Evolutionary conservation across 2,113 vertebrate genomes (phyloP).

Genomic region (Perccottus glenii): DNA sequence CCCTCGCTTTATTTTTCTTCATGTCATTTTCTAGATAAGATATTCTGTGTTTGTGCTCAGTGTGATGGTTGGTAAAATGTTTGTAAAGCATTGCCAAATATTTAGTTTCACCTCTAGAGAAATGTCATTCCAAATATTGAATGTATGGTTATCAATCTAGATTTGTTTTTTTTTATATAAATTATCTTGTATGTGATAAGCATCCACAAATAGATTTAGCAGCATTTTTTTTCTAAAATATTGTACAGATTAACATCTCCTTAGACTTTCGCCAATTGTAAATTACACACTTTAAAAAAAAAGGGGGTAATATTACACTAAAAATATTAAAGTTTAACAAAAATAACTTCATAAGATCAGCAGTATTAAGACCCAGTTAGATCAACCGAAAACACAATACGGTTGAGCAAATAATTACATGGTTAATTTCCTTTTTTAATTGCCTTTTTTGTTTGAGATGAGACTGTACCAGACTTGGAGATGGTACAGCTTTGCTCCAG

Average conservation of each 20-base stretch:
- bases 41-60: slow-evolving; percentile 23
- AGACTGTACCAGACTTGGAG: background rate
- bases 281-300: too few species aligned
- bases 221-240: slow-evolving; percentile 27
- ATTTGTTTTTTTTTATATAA: slow-evolving; percentile 47
- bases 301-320: too few species aligned
- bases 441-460: background rate
- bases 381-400: too few species aligned
- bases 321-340: too few species aligned
- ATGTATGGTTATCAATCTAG: slow-evolving; percentile 52
- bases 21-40: background rate
- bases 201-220: slow-evolving; percentile 18
- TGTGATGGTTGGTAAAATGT: slow-evolving; percentile 15
- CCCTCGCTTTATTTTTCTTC: slow-evolving; percentile 26
- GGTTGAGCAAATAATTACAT: background rate
- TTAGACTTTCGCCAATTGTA: too few species aligned
- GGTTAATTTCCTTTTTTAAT: slow-evolving; percentile 16
- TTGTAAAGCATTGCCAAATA: slow-evolving; percentile 52
- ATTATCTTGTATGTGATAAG: slow-evolving; percentile 21
- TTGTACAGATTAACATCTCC: background rate
- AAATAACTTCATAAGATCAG: too few species aligned
- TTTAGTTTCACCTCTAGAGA: slow-evolving; percentile 12
- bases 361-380: too few species aligned
- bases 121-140: slow-evolving; percentile 39
- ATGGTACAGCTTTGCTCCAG: slow-evolving; percentile 5